Percentiles rank a stretch among this genome's conserved stretches.
Evolutionary conservation across 2,888 invertebrate genomes (phyloP).

Genomic region (Liopterus haemorrhoidalis): DNA sequence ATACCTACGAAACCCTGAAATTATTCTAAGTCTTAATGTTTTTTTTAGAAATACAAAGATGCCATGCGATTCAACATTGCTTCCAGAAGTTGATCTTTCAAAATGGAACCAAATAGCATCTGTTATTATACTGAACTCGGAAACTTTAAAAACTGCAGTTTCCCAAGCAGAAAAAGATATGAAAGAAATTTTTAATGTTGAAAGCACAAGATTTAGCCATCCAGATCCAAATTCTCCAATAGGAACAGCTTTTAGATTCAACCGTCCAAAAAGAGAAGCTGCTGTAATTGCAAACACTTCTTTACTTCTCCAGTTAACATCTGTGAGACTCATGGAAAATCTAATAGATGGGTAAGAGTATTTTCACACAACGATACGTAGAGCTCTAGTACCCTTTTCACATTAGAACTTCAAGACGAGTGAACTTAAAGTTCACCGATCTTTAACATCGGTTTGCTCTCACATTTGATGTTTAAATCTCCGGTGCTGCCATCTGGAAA

Average conservation of each 20-base stretch:
- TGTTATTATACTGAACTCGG: conserved; percentile 39
- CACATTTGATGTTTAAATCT: no score
- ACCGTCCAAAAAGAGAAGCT: conserved; percentile 47
- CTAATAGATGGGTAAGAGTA: conserved; percentile 43
- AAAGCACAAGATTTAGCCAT: conserved; percentile 38
- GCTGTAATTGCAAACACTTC: conserved; percentile 47
- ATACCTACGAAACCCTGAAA: no score
- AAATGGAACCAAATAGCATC: conserved; percentile 42
- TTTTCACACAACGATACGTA: no score
- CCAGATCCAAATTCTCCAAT: conserved; percentile 44
- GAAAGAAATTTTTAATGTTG: conserved; percentile 38
- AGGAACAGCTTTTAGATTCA: conserved; percentile 46
- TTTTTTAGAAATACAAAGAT: conserved; percentile 43
- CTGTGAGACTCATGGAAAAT: conserved; percentile 44
- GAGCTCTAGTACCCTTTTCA: no score
- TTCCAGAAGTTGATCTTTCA: conserved; percentile 38
- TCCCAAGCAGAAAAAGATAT: conserved; percentile 44
- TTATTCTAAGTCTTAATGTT: no score
- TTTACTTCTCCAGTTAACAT: conserved; percentile 47
- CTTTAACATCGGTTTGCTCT: no score
- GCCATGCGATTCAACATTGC: conserved; percentile 41
- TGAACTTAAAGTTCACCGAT: no score
- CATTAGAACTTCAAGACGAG: no score
- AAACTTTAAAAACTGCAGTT: conserved; percentile 42
- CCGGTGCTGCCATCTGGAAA: no score